Conservation (phyloP, 2,888 invertebrate species). For the Lapara coniferarum region DNA sequence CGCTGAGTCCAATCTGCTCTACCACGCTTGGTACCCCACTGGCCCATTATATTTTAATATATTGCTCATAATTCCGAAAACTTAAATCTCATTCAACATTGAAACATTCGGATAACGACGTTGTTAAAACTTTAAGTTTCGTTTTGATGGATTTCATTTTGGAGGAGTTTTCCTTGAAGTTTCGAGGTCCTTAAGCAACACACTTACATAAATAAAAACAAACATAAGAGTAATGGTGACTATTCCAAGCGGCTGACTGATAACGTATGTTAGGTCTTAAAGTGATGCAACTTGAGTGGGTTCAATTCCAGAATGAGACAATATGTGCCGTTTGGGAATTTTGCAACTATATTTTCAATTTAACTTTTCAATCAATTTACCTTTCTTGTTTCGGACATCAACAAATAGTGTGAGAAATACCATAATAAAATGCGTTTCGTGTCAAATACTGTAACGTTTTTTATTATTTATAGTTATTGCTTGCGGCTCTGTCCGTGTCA, state of each 20-base stretch:
- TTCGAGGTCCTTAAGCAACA: slow-evolving; percentile 13
- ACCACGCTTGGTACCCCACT: neutral
- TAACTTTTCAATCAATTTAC: neutral
- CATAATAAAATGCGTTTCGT: too few species aligned
- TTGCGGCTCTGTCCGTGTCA: too few species aligned
- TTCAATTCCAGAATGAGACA: slow-evolving; percentile 5
- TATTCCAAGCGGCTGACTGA: neutral
- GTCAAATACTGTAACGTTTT: too few species aligned
- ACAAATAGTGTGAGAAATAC: too few species aligned
- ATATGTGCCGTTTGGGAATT: neutral
- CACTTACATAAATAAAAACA: slow-evolving; percentile 14
- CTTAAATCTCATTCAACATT: slow-evolving; percentile 2
- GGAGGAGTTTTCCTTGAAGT: slow-evolving; percentile 22
- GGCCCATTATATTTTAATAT: slow-evolving; percentile 4
- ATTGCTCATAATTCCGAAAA: neutral
- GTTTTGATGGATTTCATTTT: slow-evolving; percentile 14
- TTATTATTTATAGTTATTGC: too few species aligned
- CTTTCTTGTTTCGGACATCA: too few species aligned
- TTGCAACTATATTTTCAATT: neutral
- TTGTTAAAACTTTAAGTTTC: neutral
- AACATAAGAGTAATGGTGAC: slow-evolving; percentile 4
- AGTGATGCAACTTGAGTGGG: slow-evolving; percentile 13
- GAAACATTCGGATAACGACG: neutral
- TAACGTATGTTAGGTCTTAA: neutral
- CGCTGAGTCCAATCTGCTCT: slow-evolving; percentile 51